Evolutionary conservation across 2,888 invertebrate species (phyloP), one percentile per base, ranked within the genome.

Genomic region (Lepidocyrtinus sp.): DNA sequence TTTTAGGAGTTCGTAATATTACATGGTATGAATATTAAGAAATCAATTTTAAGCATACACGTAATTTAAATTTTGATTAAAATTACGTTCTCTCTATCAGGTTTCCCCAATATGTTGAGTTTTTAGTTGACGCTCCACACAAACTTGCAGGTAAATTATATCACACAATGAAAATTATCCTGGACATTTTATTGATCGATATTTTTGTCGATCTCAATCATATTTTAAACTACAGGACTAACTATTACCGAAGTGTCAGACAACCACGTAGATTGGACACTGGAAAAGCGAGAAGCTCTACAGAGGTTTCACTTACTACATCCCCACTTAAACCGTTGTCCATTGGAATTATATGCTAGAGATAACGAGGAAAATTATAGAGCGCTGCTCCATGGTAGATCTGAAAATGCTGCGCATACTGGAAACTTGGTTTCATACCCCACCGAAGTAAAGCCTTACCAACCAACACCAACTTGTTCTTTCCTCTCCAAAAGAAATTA

Each of bases 201-300:
- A n/a, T n/a, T n/a, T n/a, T n/a, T n/a, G n/a, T n/a, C n/a, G n/a
- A n/a, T n/a, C n/a, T n/a, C n/a, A n/a, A n/a, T n/a, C n/a, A n/a
- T n/a, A n/a, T n/a, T n/a, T n/a, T n/a, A n/a, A n/a, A n/a, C n/a
- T n/a, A n/a, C n/a, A n/a, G 79, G 79, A 19, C 5, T 64, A 1
- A 74, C 50, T 1, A 36, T 79, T 0, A 68, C 17, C 2, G 46
- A 74, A 25, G 70, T 79, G 0, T 79, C 79, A 0, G 65, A 79
- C 24, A 64, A 64, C 27, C 27, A 63, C n/a, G 74, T 79, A 3
- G 27, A 79, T 17, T 79, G 79, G 79, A 65, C 27, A n/a, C 1
- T 45, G 1, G 50, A 68, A 21, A 46, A 21, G 26, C 27, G 79
- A 5, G 21, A 59, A n/a, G 70, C 69, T 0, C 25, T 79, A 1